phyloP scores from a whole-genome alignment of 2,888 invertebrate genomes.

The Aelia acuminata region DNA sequence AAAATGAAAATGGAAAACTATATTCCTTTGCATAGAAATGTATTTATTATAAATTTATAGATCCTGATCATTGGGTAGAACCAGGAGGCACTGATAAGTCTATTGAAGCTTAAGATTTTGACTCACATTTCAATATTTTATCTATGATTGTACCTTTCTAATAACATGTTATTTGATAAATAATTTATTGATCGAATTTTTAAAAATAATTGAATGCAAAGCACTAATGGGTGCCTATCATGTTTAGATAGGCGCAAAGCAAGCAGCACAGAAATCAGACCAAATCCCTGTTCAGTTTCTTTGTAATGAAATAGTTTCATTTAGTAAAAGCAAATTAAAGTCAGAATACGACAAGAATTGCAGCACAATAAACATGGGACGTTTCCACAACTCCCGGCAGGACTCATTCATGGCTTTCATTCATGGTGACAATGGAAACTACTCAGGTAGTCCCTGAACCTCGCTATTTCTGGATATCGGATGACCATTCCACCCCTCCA shows the following conservation, averaged over 20 bases:
- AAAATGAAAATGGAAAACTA: too few species aligned
- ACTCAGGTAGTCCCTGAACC: constrained; percentile 33
- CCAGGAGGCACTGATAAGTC: too few species aligned
- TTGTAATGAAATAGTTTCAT: not conserved
- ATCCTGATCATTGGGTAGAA: too few species aligned
- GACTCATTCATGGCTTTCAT: constrained; percentile 38
- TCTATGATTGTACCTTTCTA: too few species aligned
- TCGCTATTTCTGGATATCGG: constrained; percentile 22
- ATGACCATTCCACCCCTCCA: constrained; percentile 9
- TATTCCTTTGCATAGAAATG: too few species aligned
- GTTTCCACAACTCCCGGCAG: not conserved
- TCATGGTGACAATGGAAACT: constrained; percentile 22
- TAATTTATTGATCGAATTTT: too few species aligned
- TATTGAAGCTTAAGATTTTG: too few species aligned
- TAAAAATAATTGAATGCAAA: too few species aligned
- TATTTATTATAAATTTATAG: too few species aligned
- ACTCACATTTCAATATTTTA: too few species aligned
- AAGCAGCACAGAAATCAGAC: not conserved
- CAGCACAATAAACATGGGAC: constrained; percentile 9
- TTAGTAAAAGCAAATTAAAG: constrained; percentile 28
- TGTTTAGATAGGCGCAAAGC: not conserved
- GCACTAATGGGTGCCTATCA: too few species aligned
- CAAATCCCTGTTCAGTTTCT: not conserved
- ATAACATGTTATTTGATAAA: too few species aligned
- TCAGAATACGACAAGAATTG: not conserved